These are phyloP conservation scores for Aphis gossypii DNA, from an alignment of 1,140 invertebrate species.

Conservation along the genomic window DNA sequence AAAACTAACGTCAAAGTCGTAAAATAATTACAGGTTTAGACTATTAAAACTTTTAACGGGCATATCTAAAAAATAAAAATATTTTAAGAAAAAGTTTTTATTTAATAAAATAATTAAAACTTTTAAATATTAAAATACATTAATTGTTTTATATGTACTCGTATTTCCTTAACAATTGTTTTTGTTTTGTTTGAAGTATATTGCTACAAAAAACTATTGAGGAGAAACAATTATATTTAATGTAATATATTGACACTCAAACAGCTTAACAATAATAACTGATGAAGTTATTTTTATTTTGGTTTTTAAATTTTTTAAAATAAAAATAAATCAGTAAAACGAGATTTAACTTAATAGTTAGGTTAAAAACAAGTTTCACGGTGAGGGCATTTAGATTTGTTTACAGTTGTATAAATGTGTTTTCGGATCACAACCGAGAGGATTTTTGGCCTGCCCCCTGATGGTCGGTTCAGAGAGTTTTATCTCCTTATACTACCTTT, in stretches of 20 bases:
- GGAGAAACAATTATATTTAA: background rate
- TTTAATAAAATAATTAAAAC: conserved; percentile 34
- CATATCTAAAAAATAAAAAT: background rate
- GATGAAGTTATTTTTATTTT: background rate
- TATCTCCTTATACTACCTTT: background rate
- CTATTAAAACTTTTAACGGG: conserved; percentile 16
- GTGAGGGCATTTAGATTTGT: background rate
- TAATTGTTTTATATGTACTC: background rate
- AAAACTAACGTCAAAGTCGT: background rate
- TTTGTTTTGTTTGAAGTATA: background rate
- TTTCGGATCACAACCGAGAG: background rate
- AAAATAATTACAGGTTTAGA: background rate
- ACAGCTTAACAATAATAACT: background rate
- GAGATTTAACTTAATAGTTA: background rate
- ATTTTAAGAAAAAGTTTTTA: background rate
- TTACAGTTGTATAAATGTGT: background rate
- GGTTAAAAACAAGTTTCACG: background rate
- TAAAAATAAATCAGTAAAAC: background rate
- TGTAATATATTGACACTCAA: background rate
- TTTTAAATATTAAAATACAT: background rate
- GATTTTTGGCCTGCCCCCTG: background rate
- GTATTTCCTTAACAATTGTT: background rate
- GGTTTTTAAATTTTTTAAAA: background rate
- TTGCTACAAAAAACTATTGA: background rate
- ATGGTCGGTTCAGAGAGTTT: background rate